Evolutionary conservation across 2,113 vertebrate genomes (phyloP).

Genomic region (Chitala chitala): DNA sequence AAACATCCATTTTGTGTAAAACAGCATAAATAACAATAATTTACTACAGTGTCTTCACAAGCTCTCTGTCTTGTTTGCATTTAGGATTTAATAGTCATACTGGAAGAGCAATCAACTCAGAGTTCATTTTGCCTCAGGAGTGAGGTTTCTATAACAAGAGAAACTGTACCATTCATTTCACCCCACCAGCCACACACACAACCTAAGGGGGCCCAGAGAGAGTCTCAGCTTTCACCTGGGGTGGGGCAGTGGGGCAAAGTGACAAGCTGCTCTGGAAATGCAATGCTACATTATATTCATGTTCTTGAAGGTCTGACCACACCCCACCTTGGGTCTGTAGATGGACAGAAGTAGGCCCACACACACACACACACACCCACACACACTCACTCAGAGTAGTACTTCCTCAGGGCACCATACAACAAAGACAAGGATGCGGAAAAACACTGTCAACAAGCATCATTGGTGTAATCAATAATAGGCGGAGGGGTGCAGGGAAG

Average conservation of each 20-base stretch:
- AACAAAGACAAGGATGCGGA: no score
- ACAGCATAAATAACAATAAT: no score
- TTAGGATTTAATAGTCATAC: background rate
- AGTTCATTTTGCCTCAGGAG: background rate
- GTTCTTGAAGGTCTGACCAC: background rate
- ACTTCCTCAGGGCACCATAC: no score
- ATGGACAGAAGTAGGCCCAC: background rate
- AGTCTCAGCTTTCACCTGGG: background rate
- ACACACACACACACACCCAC: no score
- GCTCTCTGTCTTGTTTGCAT: background rate
- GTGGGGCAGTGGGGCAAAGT: background rate
- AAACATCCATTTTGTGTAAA: no score
- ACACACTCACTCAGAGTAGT: no score
- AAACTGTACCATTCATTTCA: background rate
- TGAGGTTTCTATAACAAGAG: background rate
- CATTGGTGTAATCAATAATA: no score
- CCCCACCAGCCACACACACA: background rate
- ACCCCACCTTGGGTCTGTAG: no score
- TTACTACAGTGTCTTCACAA: no score
- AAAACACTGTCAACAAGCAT: no score
- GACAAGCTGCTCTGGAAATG: constrained; percentile 8
- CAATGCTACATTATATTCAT: no score
- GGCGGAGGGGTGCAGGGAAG: no score
- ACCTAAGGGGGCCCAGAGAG: background rate
- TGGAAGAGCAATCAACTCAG: background rate